These are phyloP conservation scores for Gisinianus flammeolus DNA, from an alignment of 2,888 invertebrate species.

Conservation along the genomic window DNA sequence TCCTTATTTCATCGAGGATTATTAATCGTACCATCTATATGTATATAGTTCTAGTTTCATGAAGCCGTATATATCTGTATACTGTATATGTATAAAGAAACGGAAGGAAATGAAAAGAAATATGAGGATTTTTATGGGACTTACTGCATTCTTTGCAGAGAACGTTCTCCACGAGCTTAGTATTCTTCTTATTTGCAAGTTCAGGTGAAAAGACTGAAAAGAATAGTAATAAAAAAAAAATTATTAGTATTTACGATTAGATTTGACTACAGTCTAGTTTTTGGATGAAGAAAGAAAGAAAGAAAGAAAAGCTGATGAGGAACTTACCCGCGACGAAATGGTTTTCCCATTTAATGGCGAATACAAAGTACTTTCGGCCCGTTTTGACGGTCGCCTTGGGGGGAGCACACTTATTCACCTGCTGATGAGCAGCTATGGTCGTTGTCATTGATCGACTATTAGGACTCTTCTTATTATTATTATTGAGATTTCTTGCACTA, in stretches of 20 bases:
- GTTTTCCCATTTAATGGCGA: slow-evolving; percentile 57
- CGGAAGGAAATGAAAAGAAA: slow-evolving; percentile 18
- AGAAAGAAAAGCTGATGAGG: no score
- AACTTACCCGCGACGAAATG: slow-evolving; percentile 59
- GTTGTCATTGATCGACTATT: slow-evolving; percentile 7
- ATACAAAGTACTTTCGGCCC: slow-evolving; percentile 59
- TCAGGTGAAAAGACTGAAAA: slow-evolving; percentile 58
- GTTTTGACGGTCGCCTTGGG: slow-evolving; percentile 59
- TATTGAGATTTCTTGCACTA: slow-evolving; percentile 12
- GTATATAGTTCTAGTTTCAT: not conserved
- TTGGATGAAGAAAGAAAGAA: no score
- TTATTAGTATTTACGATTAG: no score
- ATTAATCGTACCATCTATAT: not conserved
- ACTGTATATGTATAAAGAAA: not conserved
- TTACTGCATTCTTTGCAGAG: slow-evolving; percentile 59
- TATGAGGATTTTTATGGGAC: slow-evolving; percentile 28
- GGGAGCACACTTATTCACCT: slow-evolving; percentile 50
- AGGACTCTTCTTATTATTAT: slow-evolving; percentile 7
- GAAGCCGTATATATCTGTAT: not conserved
- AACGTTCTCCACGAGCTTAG: slow-evolving; percentile 56
- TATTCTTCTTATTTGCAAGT: slow-evolving; percentile 58
- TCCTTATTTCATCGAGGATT: not conserved
- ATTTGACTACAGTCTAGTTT: no score
- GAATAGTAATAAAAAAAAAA: no score
- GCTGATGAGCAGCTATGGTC: not conserved